phyloP scores from a whole-genome alignment of 2,888 invertebrate genomes.

The Cordylochernes scorpioides region DNA sequence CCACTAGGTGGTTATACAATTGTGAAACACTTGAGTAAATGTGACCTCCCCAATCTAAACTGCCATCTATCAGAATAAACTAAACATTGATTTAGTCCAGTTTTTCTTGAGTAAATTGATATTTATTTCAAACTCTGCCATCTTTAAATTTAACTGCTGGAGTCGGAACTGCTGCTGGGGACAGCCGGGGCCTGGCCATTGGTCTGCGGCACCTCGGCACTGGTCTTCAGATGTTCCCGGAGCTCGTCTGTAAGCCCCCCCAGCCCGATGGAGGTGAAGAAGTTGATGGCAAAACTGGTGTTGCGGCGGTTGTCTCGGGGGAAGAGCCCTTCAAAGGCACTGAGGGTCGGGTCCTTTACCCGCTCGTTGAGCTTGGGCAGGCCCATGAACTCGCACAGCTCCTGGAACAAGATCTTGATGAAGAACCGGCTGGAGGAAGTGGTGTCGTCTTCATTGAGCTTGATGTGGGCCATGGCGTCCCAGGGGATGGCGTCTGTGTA shows the following conservation, averaged over 20 bases:
- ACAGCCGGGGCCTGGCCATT: no score
- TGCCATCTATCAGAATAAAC: no score
- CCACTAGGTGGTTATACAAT: no score
- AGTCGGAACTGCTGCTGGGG: no score
- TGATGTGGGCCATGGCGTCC: slow-evolving; percentile 67
- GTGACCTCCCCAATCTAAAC: no score
- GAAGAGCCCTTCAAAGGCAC: slow-evolving; percentile 67
- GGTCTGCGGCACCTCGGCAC: slow-evolving; percentile 25
- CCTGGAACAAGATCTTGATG: slow-evolving; percentile 80
- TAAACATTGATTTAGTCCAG: no score
- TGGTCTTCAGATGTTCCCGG: slow-evolving; percentile 54
- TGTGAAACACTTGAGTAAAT: no score
- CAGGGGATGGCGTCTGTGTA: slow-evolving; percentile 91
- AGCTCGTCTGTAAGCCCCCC: slow-evolving; percentile 85
- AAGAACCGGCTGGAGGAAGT: slow-evolving; percentile 91
- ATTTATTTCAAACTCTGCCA: no score
- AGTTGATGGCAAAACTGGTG: slow-evolving; percentile 88
- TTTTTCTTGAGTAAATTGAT: no score
- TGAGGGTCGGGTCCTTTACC: slow-evolving; percentile 58
- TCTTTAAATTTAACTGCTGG: no score
- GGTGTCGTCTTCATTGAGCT: slow-evolving; percentile 83
- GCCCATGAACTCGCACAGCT: slow-evolving; percentile 86
- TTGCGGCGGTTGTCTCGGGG: slow-evolving; percentile 86
- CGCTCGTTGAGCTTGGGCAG: slow-evolving; percentile 64
- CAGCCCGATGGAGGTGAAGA: slow-evolving; percentile 84